Base-by-base conservation (phyloP, 1,140 invertebrate genomes). In the Pachypsylla venusta region DNA sequence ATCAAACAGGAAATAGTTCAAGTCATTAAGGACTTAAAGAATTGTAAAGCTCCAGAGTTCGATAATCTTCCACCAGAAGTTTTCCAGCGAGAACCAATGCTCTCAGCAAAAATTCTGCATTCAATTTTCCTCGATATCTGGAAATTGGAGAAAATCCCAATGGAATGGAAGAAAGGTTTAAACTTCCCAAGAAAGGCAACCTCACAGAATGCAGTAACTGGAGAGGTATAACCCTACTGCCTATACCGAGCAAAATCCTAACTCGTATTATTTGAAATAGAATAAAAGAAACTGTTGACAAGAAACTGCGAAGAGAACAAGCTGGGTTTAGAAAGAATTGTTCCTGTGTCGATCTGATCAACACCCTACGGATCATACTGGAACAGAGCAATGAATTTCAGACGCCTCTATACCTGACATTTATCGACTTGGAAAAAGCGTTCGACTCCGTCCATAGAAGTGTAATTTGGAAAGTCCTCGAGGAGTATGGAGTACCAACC, bases 211-310 rank as follows among this genome's bases (percentile, higher is more conserved):
- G 59, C 35, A 53, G 54, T 13, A 60, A 60, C 53, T 60, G 59
- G 59, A 60, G 59, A 56, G 59, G 59, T 2, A 60, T 60, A n/a
- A 57, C 59, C 26, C 27, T 60, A 26, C 55, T 28, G 19, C 53
- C 54, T 7, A 60, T 58, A 24, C 57, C 57, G 13, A 25, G 57
- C 12, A 58, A 58, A 26, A 58, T 58, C 39, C 25, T 58, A 19
- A n/a, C 35, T 16, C 39, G 35, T 24, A 53, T 54, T 25, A 58
- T 58, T 25, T 26, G 28, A 16, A 58, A 58, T 22, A 53, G 57
- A 58, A 58, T 58, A 7, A 58, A 53, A 58, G 57, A 54, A 14
- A 16, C 24, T 53, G 25, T 58, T 27, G 57, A 58, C 25, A 53
- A 25, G 10, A 58, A 58, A 35, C 25, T 58, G 26, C 39, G 39